Evolutionary conservation across 2,797 vertebrate genomes (phyloP), one percentile per base, ranked within the genome.

Genomic region (Staurois parvus): DNA sequence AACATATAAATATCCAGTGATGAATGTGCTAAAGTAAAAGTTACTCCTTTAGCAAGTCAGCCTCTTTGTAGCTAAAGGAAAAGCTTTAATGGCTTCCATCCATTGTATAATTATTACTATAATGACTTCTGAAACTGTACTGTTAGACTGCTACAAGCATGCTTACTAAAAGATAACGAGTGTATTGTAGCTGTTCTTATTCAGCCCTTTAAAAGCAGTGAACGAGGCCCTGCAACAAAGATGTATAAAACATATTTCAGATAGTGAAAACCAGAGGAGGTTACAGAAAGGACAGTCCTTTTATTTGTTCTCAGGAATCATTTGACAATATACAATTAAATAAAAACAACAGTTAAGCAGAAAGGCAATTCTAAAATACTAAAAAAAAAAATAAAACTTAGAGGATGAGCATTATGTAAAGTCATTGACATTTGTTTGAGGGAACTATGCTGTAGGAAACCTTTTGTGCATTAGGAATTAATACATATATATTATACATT

Each of bases 251-350:
- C 52, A 59, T 59, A 59, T 59, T 59, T 59, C 52, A 59, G 52
- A 59, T 21, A 59, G 52, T 59, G 52, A 59, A 59, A 59, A 28
- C 26, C 45, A 75, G 11, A 40, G 40, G 37, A 73, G 72, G 72
- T 73, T 73, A 73, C 45, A n/a, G 72, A 40, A 73, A 37, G 37
- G 72, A 40, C 72, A 73, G 37, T 73, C 72, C 24, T 73, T 72
- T 73, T 42, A 40, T 73, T 73, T 42, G 37, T 40, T n/a, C 72
- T 42, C n/a, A 40, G n/a, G 12, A n/a, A 73, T n/a, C 24, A 37
- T 73, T 73, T 73, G 37, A 73, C 72, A 73, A 42, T 40, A 13
- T 40, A 26, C 72, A 40, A 73, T 73, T 73, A 73, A 73, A 40
- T 73, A 73, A 73, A 73, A 26, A 40, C 72, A 73, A 73, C 72